A percentile compares a stretch with the other conserved stretches of the same genome.
Conservation (phyloP, 2,113 vertebrate genomes). For the Zingel zingel region DNA sequence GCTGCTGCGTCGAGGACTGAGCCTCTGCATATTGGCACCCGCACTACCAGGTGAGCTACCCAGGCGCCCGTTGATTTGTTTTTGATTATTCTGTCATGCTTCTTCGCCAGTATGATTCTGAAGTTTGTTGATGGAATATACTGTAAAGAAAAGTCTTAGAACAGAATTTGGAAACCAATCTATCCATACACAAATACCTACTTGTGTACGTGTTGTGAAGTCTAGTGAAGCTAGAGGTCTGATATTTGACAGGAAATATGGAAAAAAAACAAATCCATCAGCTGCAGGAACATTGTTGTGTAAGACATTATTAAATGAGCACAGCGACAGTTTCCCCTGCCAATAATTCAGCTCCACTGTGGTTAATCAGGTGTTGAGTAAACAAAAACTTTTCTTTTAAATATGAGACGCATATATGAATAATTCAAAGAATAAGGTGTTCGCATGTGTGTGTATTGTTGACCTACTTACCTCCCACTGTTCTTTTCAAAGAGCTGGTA, state of each 20-base stretch:
- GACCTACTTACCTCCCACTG: constrained; percentile 68
- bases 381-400: constrained; percentile 68
- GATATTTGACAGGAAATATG: constrained; percentile 35
- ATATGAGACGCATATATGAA: constrained; percentile 57
- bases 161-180: background rate
- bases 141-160: background rate
- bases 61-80: background rate
- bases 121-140: background rate
- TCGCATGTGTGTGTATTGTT: constrained; percentile 39
- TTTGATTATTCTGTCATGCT: background rate
- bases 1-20: too few species aligned
- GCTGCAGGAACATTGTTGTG: constrained; percentile 15
- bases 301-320: constrained; percentile 51
- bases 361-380: constrained; percentile 70
- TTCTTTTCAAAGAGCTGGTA: constrained; percentile 50
- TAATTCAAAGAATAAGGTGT: constrained; percentile 68
- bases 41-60: too few species aligned
- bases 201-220: constrained; percentile 4
- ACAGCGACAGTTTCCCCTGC: constrained; percentile 33
- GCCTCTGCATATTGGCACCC: too few species aligned
- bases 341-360: constrained; percentile 39
- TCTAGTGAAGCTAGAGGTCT: background rate
- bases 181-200: background rate
- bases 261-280: constrained; percentile 23
- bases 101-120: background rate